Base-by-base conservation (phyloP, 2,888 invertebrate genomes). In the Trachelus iudaicus region DNA sequence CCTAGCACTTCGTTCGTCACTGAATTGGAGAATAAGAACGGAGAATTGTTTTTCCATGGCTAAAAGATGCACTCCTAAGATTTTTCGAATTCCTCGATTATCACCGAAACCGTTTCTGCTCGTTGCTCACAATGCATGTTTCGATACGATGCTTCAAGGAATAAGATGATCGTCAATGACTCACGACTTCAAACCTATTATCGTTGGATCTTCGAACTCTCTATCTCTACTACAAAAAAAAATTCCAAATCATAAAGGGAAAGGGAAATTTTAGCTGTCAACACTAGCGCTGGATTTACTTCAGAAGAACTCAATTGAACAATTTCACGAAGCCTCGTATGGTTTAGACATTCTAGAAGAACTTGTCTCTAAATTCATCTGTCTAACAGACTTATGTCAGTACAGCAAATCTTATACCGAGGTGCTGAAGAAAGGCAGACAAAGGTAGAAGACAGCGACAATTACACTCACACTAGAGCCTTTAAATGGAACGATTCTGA, bases 311-410 rank as follows among this genome's bases (percentile, higher is more conserved):
- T n/a, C 15, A 3, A 56, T 33, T 56, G 75, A 33, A 13, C 68
- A 73, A 15, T 79, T 81, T 77, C 76, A 81, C 40, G 77, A 79
- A 69, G 76, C 80, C 6, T 73, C n/a, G 2, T 80, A 74, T 69
- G 79, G 81, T 73, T 79, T 79, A n/a, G 6, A 75, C 4, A 69
- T 76, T 71, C 56, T 77, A 34, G 30, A 74, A 77, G 31, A 73
- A 31, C 76, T 79, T 56, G 56, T 76, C 12, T 68, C 34, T 15
- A 34, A 73, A 73, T 73, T 73, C 73, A 73, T 73, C 13, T 73
- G 35, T 34, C 34, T 15, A 34, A 34, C 34, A 74, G 35, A 34
- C 12, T 69, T 75, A 75, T 75, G 13, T 71, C 12, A 75, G 73
- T n/a, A 34, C 68, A 40, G 75, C 40, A 77, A 69, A 75, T 37